phyloP scores from a whole-genome alignment of 2,888 invertebrate genomes.

The Smittia aterrima region DNA sequence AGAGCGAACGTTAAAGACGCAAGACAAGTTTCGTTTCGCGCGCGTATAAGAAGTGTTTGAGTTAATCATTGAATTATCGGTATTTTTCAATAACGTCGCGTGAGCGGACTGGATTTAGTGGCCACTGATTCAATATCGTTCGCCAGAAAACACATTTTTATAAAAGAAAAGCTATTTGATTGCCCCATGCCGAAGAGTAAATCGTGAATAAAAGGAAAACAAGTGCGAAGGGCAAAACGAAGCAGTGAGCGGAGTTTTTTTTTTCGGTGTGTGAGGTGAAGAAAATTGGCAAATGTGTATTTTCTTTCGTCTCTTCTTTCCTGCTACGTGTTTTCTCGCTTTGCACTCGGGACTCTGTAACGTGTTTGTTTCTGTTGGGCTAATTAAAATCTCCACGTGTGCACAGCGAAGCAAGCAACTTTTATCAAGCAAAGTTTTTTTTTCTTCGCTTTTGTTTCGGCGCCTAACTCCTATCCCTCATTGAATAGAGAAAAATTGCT shows the following conservation, averaged over 20 bases:
- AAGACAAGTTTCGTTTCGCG: slow-evolving; percentile 30
- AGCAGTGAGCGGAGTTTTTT: background rate
- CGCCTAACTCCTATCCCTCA: background rate
- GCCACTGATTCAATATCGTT: background rate
- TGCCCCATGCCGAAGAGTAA: background rate
- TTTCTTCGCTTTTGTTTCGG: background rate
- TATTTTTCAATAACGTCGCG: background rate
- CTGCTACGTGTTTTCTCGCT: background rate
- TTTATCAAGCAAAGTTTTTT: background rate
- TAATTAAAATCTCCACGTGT: slow-evolving; percentile 39
- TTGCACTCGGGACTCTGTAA: background rate
- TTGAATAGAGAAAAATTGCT: background rate
- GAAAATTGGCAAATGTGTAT: slow-evolving; percentile 37
- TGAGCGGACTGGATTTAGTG: background rate
- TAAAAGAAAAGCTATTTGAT: slow-evolving; percentile 19
- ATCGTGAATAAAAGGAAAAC: slow-evolving; percentile 2
- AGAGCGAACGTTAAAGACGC: slow-evolving; percentile 23
- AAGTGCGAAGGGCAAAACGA: background rate
- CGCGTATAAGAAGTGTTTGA: background rate
- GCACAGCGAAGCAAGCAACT: background rate
- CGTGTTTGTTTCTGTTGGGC: slow-evolving; percentile 14
- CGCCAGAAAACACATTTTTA: background rate
- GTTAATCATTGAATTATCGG: background rate
- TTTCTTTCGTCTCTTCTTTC: background rate
- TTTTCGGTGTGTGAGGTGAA: slow-evolving; percentile 24